These are phyloP conservation scores for Balaenoptera acutorostrata DNA, from an alignment of 2,113 vertebrate genomes.

Conservation along the genomic window DNA sequence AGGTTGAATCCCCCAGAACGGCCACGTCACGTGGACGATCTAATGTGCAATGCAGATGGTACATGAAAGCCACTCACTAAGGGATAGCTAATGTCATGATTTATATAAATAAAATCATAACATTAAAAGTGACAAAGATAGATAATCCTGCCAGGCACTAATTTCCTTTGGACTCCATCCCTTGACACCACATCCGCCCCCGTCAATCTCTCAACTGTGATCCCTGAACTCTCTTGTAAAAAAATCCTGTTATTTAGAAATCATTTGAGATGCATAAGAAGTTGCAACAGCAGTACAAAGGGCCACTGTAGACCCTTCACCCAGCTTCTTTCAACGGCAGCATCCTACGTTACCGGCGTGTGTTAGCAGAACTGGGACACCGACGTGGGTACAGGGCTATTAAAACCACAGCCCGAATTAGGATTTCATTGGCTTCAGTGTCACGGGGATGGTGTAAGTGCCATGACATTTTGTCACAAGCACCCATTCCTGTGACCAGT, in stretches of 20 bases:
- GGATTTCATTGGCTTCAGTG: neutral
- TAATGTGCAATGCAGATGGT: rapidly evolving
- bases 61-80: neutral
- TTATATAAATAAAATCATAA: too few species aligned
- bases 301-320: rapidly evolving
- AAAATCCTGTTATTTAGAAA: neutral
- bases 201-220: rapidly evolving
- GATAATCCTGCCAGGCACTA: neutral
- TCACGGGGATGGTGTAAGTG: rapidly evolving
- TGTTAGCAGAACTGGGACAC: neutral
- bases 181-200: neutral
- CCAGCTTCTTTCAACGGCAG: neutral
- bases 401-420: rapidly evolving
- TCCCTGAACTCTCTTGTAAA: neutral
- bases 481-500: too few species aligned
- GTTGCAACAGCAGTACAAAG: too few species aligned
- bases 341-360: rapidly evolving
- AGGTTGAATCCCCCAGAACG: too few species aligned
- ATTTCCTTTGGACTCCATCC: neutral
- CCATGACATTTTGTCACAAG: neutral
- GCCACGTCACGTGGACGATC: rapidly evolving
- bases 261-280: neutral
- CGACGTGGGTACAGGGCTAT: rapidly evolving
- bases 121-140: neutral
- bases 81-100: neutral